Evolutionary conservation across 2,888 invertebrate genomes (phyloP).

Genomic region (Hydriomena furcata): DNA sequence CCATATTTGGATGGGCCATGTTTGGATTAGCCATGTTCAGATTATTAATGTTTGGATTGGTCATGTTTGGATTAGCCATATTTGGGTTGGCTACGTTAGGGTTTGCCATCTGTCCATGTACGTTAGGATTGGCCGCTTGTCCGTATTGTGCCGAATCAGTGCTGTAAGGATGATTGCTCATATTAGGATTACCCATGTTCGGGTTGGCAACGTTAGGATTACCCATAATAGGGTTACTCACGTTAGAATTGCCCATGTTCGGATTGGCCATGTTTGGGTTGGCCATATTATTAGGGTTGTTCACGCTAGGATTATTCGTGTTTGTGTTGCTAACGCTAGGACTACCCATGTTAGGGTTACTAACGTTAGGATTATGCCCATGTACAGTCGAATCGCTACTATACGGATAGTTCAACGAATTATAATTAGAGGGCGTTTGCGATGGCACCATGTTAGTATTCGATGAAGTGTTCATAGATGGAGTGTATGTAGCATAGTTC

Average conservation of each 20-base stretch:
- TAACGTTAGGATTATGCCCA: slow-evolving; percentile 12
- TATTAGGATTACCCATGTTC: slow-evolving; percentile 5
- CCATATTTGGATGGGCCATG: neutral
- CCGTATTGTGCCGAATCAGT: neutral
- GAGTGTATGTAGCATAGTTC: slow-evolving; percentile 63
- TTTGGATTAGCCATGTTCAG: neutral
- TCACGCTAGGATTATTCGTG: neutral
- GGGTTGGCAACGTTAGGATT: neutral
- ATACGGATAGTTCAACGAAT: slow-evolving; percentile 58
- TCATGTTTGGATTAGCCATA: neutral
- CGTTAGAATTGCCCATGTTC: slow-evolving; percentile 1
- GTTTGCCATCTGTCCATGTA: neutral
- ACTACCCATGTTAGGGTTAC: slow-evolving; percentile 2
- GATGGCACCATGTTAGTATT: slow-evolving; percentile 56
- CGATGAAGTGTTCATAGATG: slow-evolving; percentile 52
- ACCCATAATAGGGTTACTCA: neutral
- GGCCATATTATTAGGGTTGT: slow-evolving; percentile 3
- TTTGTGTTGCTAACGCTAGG: neutral
- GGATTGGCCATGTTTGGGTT: slow-evolving; percentile 7
- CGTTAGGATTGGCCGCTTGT: neutral
- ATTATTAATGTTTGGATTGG: slow-evolving; percentile 9
- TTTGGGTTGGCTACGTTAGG: neutral
- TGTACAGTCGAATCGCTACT: slow-evolving; percentile 27
- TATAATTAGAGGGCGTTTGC: slow-evolving; percentile 56
- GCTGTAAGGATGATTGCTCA: neutral